phyloP scores from a whole-genome alignment of 2,797 vertebrate species.

The Muscicapa comitata region DNA sequence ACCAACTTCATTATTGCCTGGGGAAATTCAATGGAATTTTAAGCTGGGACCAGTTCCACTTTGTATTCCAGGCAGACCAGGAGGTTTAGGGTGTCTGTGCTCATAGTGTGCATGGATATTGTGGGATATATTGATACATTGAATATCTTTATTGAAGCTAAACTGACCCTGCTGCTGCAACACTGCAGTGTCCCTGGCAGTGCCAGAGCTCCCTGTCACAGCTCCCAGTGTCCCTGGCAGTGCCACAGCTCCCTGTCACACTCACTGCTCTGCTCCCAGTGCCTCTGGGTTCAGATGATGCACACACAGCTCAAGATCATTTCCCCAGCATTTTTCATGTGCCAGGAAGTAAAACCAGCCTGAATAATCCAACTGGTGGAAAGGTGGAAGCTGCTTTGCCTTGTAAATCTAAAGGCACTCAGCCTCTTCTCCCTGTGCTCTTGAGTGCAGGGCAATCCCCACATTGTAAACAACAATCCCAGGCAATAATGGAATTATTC shows the following conservation, averaged over 20 bases:
- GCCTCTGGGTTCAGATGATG: not conserved
- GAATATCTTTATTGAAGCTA: not conserved
- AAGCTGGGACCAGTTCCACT: not conserved
- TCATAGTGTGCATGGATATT: fast-evolving
- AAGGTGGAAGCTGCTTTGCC: not conserved
- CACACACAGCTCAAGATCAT: not conserved
- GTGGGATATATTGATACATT: not conserved
- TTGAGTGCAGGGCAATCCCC: not conserved
- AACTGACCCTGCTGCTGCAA: not conserved
- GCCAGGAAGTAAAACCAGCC: not conserved
- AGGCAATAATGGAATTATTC: not conserved
- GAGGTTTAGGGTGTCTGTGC: not conserved
- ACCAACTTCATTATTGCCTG: not conserved
- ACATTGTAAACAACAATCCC: not conserved
- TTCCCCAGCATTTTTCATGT: not conserved
- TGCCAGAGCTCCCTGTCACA: not conserved
- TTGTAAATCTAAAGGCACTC: not conserved
- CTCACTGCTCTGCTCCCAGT: too few species aligned
- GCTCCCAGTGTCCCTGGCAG: not conserved
- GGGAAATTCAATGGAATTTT: not conserved
- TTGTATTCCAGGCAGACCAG: not conserved
- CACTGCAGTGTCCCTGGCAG: not conserved
- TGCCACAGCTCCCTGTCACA: not conserved
- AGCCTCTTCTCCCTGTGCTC: not conserved
- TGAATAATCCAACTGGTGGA: not conserved